Evolutionary conservation across 2,797 vertebrate species (phyloP).

Genomic region (Gastrophryne carolinensis): DNA sequence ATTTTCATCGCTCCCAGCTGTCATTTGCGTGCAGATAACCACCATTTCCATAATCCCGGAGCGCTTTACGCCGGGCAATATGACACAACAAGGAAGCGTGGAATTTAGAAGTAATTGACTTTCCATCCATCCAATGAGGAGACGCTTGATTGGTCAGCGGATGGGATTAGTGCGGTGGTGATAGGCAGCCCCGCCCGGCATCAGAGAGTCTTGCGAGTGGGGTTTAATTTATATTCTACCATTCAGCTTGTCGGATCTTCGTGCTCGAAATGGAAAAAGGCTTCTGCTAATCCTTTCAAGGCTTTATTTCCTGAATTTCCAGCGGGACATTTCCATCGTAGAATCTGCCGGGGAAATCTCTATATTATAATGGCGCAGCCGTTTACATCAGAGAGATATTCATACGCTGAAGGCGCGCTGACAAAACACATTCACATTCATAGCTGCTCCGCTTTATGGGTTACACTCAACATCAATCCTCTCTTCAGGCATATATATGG

Average conservation of each 20-base stretch:
- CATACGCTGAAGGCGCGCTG: too few relatives aligned
- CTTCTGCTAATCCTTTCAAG: not conserved
- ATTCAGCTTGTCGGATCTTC: not conserved
- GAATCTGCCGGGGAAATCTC: not conserved
- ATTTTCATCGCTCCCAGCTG: not conserved
- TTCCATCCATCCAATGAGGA: not conserved
- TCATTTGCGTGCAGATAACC: not conserved
- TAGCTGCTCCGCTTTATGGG: too few relatives aligned
- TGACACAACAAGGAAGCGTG: not conserved
- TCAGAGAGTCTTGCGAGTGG: not conserved
- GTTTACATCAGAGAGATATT: not conserved
- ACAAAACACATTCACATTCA: too few relatives aligned
- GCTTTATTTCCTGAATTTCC: not conserved
- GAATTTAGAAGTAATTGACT: not conserved
- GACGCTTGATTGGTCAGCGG: not conserved
- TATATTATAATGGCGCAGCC: not conserved
- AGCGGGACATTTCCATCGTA: not conserved
- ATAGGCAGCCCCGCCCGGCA: not conserved
- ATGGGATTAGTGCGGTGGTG: not conserved
- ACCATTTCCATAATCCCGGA: not conserved
- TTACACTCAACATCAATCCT: too few relatives aligned
- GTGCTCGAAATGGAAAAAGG: not conserved
- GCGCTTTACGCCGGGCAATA: not conserved
- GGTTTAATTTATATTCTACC: not conserved
- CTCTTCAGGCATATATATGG: too few relatives aligned